These are phyloP conservation scores for Hedychridium roseum DNA, from an alignment of 2,888 invertebrate species.

Conservation along the genomic window DNA sequence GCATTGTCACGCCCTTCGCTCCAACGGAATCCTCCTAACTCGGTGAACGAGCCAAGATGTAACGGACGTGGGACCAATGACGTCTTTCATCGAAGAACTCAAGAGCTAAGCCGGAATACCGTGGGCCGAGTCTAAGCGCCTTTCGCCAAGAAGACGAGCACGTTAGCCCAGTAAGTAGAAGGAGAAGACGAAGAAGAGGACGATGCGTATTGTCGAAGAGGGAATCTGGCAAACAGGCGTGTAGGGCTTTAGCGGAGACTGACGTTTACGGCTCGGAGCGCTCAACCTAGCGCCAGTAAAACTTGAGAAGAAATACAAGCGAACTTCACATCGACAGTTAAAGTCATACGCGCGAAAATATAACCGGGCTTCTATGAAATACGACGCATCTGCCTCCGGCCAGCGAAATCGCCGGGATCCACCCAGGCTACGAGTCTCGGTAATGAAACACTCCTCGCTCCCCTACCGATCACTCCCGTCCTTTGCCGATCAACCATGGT, in stretches of 20 bases:
- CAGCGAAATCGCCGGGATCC: conserved; percentile 25
- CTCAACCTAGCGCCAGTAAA: conserved; percentile 55
- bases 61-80: too few species aligned
- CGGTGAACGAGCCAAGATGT: conserved; percentile 11
- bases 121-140: conserved; percentile 5
- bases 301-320: conserved; percentile 55
- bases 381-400: conserved; percentile 41
- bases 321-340: conserved; percentile 58
- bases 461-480: conserved; percentile 13
- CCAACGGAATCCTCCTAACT: background rate
- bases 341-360: conserved; percentile 62
- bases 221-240: conserved; percentile 27
- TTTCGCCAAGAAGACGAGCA: conserved; percentile 13
- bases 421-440: conserved; percentile 37
- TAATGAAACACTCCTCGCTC: conserved; percentile 43
- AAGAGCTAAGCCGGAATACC: conserved; percentile 4
- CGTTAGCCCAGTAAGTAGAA: conserved; percentile 20
- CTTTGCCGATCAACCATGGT: too few species aligned
- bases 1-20: too few species aligned
- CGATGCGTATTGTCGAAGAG: conserved; percentile 17
- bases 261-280: conserved; percentile 53
- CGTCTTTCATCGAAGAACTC: conserved; percentile 9
- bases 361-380: conserved; percentile 54
- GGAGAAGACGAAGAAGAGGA: conserved; percentile 24
- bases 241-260: conserved; percentile 38